Evolutionary conservation across 1,140 invertebrate genomes (phyloP).

Genomic region (Euwallacea similis): DNA sequence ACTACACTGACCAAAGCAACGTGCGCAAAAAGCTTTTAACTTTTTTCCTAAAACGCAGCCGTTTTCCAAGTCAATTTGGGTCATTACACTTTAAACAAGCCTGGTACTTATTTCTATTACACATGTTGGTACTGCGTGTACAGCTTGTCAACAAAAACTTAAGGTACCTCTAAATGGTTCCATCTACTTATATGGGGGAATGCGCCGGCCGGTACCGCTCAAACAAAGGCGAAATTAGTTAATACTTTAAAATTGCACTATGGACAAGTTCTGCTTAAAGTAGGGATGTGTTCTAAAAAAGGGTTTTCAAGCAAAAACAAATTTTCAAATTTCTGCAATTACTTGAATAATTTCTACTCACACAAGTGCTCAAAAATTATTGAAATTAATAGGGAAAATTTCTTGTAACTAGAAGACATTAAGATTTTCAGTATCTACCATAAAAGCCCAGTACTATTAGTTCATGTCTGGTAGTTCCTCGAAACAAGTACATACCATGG

Average conservation of each 20-base stretch:
- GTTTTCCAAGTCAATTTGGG: slow-evolving; percentile 32
- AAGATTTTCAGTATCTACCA: not conserved
- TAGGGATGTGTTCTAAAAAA: too few relatives aligned
- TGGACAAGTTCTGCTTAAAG: too few relatives aligned
- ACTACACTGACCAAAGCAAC: slow-evolving; percentile 18
- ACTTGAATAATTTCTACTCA: too few relatives aligned
- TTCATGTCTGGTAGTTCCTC: slow-evolving; percentile 8
- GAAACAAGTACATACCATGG: not conserved
- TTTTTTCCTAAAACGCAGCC: slow-evolving; percentile 19
- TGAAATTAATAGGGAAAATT: too few relatives aligned
- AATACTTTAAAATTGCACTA: slow-evolving; percentile 11
- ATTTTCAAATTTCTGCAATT: too few relatives aligned
- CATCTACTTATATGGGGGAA: slow-evolving; percentile 25
- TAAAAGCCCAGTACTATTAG: slow-evolving; percentile 1
- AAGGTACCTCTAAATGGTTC: slow-evolving; percentile 33
- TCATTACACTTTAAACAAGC: slow-evolving; percentile 29
- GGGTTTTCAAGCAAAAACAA: too few relatives aligned
- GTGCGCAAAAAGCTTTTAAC: slow-evolving; percentile 16
- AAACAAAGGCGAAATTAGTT: slow-evolving; percentile 24
- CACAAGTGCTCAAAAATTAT: too few relatives aligned
- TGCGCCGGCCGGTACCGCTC: slow-evolving; percentile 11
- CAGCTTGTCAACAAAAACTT: slow-evolving; percentile 27
- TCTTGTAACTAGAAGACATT: too few relatives aligned
- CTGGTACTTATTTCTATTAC: slow-evolving; percentile 27
- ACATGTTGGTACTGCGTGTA: slow-evolving; percentile 10